Conservation (phyloP, 2,888 invertebrate genomes). For the Rhogogaster chlorosoma region DNA sequence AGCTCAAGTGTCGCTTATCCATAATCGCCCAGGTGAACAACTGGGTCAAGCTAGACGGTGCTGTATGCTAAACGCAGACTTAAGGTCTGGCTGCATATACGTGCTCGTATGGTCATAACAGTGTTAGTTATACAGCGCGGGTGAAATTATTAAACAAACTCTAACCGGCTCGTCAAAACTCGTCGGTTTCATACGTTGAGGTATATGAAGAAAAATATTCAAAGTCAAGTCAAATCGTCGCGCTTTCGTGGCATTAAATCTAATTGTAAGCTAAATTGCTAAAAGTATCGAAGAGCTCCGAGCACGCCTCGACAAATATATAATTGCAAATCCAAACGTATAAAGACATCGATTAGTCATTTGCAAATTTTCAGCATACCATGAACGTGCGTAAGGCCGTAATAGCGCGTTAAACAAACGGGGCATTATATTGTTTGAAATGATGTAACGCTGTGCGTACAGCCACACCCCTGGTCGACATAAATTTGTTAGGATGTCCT, state of each 20-base stretch:
- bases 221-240: not conserved
- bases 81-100: not conserved
- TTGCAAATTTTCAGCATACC: constrained; percentile 14
- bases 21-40: constrained; percentile 16
- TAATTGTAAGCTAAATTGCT: not conserved
- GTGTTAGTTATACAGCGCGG: constrained; percentile 5
- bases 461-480: constrained; percentile 26
- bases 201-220: not conserved
- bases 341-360: not conserved
- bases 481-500: not conserved
- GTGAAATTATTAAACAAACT: constrained; percentile 23
- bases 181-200: not conserved
- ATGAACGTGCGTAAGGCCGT: not conserved
- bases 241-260: not conserved
- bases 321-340: not conserved
- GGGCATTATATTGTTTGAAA: constrained; percentile 3
- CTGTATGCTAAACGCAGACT: constrained; percentile 1
- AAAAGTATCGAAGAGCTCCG: not conserved
- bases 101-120: constrained; percentile 9
- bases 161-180: not conserved
- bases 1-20: not conserved
- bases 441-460: not conserved
- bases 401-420: not conserved
- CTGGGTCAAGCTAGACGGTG: constrained; percentile 22
- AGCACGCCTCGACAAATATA: not conserved